Conservation (phyloP, 2,797 vertebrate genomes). For the Dipus sagitta region DNA sequence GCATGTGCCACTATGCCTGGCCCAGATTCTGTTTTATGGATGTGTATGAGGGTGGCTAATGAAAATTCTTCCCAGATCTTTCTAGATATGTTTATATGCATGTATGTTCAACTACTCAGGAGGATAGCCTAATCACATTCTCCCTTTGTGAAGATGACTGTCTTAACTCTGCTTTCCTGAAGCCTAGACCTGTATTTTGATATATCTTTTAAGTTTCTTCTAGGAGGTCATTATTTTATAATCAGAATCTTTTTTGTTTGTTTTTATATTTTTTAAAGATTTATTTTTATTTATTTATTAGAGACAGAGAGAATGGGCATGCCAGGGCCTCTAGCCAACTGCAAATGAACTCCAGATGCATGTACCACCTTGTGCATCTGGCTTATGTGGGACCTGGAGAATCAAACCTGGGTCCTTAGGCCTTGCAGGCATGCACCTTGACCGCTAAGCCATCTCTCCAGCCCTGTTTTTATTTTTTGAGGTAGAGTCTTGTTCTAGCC, state of each 20-base stretch:
- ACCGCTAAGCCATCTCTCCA: no score
- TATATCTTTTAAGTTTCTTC: neutral
- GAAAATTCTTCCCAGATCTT: neutral
- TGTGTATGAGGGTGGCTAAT: neutral
- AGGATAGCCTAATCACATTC: neutral
- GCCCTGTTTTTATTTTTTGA: no score
- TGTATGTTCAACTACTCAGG: neutral
- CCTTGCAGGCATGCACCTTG: no score
- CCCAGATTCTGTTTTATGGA: neutral
- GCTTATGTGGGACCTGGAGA: no score
- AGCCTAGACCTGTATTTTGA: neutral
- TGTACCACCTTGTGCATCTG: no score
- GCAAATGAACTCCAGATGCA: no score
- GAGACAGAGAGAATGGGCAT: no score
- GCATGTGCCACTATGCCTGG: neutral
- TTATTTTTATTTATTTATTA: no score
- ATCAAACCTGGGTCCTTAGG: no score
- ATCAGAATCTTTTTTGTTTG: neutral
- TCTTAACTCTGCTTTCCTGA: conserved; percentile 7
- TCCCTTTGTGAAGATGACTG: neutral
- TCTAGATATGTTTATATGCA: neutral
- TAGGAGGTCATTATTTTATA: neutral
- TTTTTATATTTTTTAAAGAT: neutral
- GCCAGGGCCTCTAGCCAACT: no score
- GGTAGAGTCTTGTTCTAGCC: no score